Base-by-base conservation (phyloP, 2,888 invertebrate species). In the Crossocerus cetratus region DNA sequence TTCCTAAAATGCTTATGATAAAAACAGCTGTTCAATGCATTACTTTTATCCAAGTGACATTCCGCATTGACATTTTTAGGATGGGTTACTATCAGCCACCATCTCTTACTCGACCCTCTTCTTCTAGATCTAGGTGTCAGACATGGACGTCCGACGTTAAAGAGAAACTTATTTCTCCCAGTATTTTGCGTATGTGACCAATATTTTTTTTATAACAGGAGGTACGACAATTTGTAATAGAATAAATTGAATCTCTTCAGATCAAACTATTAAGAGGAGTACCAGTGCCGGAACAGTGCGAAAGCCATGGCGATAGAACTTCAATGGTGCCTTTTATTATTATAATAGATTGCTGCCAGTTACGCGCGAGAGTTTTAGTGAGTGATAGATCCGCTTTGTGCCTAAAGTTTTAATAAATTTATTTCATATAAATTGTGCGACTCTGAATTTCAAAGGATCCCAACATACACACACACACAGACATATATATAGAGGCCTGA, bases 281-380 rank as follows among this genome's bases (percentile, higher is more conserved):
- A 90, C 90, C 43, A 90, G 90, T 65, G 88, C 89, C 45, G 89
- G 90, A 58, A 85, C 90, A 20, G 89, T 90, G 65, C 85, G 90
- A 0, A 90, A 89, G 74, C 90, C 90, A 59, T 90, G 90, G 90
- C 86, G 90, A 79, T 89, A 78, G 77, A 68, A 74, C 71, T 63
- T 64, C 43, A 63, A 67, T 22, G 57, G 77, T 82, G 79, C 69
- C 77, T 65, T 81, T 21, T 21, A 64, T 59, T 63, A 20, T 69
- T 59, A 58, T 5, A 49, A 58, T 65, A 32, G 49, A 43, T 61
- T 65, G 45, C 16, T 32, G 32, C 58, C 53, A 42, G 43, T 22
- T 68, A 44, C 56, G 54, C 55, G 67, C 68, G 68, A 21, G 57
- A 42, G 57, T 74, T 55, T 58, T 67, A 59, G 43, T 42, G 14